These are phyloP conservation scores for Lepidurus packardi DNA, from an alignment of 1,140 invertebrate genomes.

Conservation along the genomic window DNA sequence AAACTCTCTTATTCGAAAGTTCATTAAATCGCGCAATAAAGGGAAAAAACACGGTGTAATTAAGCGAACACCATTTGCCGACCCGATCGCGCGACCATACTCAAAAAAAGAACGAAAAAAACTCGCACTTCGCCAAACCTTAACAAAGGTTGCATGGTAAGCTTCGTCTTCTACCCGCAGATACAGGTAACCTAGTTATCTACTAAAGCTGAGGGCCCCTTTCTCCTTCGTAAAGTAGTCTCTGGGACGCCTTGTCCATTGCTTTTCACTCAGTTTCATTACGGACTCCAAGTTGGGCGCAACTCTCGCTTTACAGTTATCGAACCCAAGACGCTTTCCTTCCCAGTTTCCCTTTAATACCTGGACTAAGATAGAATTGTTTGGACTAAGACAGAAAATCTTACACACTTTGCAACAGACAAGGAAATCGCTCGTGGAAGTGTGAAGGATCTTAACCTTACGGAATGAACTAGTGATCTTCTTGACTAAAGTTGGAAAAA, in stretches of 20 bases:
- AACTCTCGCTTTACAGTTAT: not conserved
- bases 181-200: conserved; percentile 22
- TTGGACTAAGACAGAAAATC: too few relatives aligned
- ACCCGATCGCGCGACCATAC: not conserved
- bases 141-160: conserved; percentile 15
- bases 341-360: not conserved
- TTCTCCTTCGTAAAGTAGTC: not conserved
- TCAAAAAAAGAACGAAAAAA: not conserved
- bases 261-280: conserved; percentile 3
- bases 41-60: too few relatives aligned
- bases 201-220: conserved; percentile 5
- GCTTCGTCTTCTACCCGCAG: conserved; percentile 17
- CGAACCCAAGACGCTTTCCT: not conserved
- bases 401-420: too few relatives aligned
- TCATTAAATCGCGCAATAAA: too few relatives aligned
- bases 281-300: not conserved
- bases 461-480: too few relatives aligned
- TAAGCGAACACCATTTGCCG: not conserved
- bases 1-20: too few relatives aligned
- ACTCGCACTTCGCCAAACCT: not conserved
- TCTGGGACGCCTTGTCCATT: not conserved
- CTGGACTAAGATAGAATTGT: too few relatives aligned
- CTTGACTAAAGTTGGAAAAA: too few relatives aligned
- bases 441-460: too few relatives aligned
- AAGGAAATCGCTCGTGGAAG: too few relatives aligned